A percentile compares a stretch with the other conserved stretches of the same genome.
These are phyloP conservation scores for Camponotus fellah DNA, from an alignment of 2,888 invertebrate genomes.

Conservation along the genomic window DNA sequence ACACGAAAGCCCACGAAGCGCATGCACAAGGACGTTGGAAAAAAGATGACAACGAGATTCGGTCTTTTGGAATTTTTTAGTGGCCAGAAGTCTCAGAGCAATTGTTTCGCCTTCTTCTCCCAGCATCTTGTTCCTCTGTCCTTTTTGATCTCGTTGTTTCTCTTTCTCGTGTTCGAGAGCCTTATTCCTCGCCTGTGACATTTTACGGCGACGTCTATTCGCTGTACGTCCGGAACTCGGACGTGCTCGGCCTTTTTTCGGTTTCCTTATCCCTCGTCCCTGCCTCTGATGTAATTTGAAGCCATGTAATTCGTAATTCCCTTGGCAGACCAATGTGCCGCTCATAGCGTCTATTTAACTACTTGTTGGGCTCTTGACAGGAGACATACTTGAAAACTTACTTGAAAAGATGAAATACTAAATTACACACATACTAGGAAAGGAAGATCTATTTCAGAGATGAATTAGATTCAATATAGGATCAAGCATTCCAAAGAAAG, in stretches of 20 bases:
- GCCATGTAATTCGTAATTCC: constrained; percentile 53
- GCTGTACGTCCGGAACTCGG: constrained; percentile 69
- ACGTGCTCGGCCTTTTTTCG: constrained; percentile 65
- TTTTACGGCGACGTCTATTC: constrained; percentile 71
- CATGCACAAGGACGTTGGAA: constrained; percentile 56
- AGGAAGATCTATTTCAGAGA: neutral
- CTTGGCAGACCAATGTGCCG: neutral
- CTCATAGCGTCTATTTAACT: constrained; percentile 24
- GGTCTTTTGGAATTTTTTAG: constrained; percentile 73
- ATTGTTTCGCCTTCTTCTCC: constrained; percentile 69
- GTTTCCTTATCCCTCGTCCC: constrained; percentile 8
- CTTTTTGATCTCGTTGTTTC: constrained; percentile 8
- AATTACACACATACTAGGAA: neutral
- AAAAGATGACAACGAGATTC: constrained; percentile 59
- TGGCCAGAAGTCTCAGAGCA: constrained; percentile 73
- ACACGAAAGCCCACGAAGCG: constrained; percentile 55
- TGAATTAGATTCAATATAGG: neutral
- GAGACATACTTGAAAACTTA: neutral
- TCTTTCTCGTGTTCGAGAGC: constrained; percentile 25
- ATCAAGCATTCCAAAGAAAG: no score
- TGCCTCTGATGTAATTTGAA: constrained; percentile 62
- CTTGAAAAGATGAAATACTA: neutral
- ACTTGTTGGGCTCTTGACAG: neutral
- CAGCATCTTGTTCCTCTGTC: neutral
- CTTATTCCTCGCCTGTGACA: constrained; percentile 56